A percentile compares a stretch with the other conserved stretches of the same genome.
Conservation (phyloP, 2,888 invertebrate species). For the Drosophila ezoana region DNA sequence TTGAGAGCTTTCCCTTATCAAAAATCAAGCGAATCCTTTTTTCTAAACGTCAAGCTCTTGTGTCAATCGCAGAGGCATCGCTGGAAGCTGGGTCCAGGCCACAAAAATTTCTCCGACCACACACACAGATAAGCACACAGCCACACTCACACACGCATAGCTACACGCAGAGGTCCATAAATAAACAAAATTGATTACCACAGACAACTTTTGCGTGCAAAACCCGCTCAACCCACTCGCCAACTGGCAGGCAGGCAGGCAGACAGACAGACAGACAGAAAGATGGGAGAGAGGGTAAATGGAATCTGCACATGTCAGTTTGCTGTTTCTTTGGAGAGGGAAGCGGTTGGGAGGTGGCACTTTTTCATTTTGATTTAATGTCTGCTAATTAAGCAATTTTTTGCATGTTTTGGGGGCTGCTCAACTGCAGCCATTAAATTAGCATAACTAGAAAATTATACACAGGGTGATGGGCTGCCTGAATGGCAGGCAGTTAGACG, state of each 20-base stretch:
- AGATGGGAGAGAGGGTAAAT: conserved; percentile 9
- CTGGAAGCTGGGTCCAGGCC: conserved; percentile 31
- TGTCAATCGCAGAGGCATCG: conserved; percentile 62
- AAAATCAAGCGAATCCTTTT: conserved; percentile 17
- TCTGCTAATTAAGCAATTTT: conserved; percentile 77
- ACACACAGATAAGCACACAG: conserved; percentile 5
- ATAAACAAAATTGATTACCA: conserved; percentile 79
- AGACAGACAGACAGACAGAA: not conserved
- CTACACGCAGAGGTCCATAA: conserved; percentile 65
- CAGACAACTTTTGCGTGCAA: conserved; percentile 74
- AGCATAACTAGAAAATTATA: conserved; percentile 79
- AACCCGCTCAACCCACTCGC: conserved; percentile 55
- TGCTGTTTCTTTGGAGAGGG: conserved; percentile 21
- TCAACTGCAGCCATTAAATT: conserved; percentile 74
- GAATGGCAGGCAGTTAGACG: conserved; percentile 4
- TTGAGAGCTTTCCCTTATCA: conserved; percentile 16
- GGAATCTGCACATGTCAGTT: conserved; percentile 76
- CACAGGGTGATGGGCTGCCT: conserved; percentile 42
- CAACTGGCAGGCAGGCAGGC: conserved; percentile 19
- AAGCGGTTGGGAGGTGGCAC: conserved; percentile 12
- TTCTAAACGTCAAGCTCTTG: conserved; percentile 45
- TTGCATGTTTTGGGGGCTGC: conserved; percentile 55
- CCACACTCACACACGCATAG: conserved; percentile 3
- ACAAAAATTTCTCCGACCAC: conserved; percentile 44
- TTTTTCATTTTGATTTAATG: conserved; percentile 80